Percentiles rank a stretch among this genome's conserved stretches.
These are phyloP conservation scores for Onychorhynchus coronatus DNA, from an alignment of 2,113 vertebrate genomes.

Conservation along the genomic window DNA sequence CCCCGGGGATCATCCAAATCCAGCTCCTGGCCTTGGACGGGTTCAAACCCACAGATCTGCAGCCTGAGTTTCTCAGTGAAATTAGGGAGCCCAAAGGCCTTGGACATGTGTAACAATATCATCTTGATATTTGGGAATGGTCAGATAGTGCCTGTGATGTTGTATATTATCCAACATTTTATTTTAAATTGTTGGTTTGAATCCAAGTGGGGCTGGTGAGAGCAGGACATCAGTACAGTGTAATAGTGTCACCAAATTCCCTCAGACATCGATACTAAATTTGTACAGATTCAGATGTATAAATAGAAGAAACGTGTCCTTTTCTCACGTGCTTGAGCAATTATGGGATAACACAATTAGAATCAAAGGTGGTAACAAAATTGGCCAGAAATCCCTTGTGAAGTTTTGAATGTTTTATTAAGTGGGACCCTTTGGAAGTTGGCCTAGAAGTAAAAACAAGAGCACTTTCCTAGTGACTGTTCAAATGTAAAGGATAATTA, in stretches of 20 bases:
- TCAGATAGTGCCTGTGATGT: background rate
- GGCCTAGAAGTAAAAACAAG: conserved; percentile 16
- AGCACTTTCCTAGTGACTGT: background rate
- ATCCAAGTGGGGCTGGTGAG: background rate
- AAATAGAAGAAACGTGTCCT: background rate
- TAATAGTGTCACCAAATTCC: background rate
- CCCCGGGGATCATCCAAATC: background rate
- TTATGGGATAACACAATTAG: conserved; percentile 6
- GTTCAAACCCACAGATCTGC: background rate
- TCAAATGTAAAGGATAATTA: conserved; percentile 57
- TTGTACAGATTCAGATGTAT: background rate
- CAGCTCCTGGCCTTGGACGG: background rate
- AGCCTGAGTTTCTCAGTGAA: background rate
- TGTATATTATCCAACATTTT: background rate
- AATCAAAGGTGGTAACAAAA: background rate
- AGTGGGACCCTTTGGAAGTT: conserved; percentile 21
- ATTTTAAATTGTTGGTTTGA: background rate
- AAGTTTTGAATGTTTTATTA: conserved; percentile 35
- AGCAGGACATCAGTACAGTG: background rate
- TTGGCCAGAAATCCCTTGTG: conserved; percentile 25
- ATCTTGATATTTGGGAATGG: background rate
- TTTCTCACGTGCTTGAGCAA: background rate
- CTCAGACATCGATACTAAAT: background rate
- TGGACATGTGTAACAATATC: background rate
- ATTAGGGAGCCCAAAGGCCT: background rate